Percentiles rank a stretch among this genome's conserved stretches.
phyloP scores from a whole-genome alignment of 2,888 invertebrate species.

The Theretra japonica region DNA sequence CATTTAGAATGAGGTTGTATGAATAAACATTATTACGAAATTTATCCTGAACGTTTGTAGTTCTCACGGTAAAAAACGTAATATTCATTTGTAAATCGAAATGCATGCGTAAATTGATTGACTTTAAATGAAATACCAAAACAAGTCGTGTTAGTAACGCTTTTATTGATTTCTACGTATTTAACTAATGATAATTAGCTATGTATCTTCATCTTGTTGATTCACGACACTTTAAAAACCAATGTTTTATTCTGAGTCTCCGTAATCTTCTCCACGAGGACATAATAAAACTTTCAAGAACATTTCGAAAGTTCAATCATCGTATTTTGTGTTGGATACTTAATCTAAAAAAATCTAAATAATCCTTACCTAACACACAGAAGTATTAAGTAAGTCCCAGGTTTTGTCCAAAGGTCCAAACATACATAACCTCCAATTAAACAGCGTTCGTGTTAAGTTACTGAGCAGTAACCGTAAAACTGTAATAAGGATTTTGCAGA shows the following conservation, averaged over 20 bases:
- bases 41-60: neutral
- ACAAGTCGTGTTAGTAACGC: constrained; percentile 15
- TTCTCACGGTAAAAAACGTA: constrained; percentile 16
- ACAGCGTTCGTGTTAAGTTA: constrained; percentile 32
- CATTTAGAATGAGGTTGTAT: constrained; percentile 3
- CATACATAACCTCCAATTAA: constrained; percentile 16
- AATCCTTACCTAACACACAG: too few species aligned
- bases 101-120: constrained; percentile 20
- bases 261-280: too few species aligned
- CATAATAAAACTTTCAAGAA: too few species aligned
- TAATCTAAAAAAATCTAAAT: too few species aligned
- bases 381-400: too few species aligned
- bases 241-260: too few species aligned
- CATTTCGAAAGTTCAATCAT: too few species aligned
- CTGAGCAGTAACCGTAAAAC: constrained; percentile 42
- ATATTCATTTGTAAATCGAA: constrained; percentile 1
- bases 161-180: neutral
- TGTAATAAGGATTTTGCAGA: constrained; percentile 41
- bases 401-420: neutral
- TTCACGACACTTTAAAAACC: neutral
- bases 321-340: too few species aligned
- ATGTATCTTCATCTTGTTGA: neutral
- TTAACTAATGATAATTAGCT: neutral
- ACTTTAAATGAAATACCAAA: constrained; percentile 19
- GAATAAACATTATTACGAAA: constrained; percentile 19